A percentile compares a stretch with the other conserved stretches of the same genome.
Evolutionary conservation across 2,113 vertebrate genomes (phyloP).

Genomic region (Apistogramma diplotaenia): DNA sequence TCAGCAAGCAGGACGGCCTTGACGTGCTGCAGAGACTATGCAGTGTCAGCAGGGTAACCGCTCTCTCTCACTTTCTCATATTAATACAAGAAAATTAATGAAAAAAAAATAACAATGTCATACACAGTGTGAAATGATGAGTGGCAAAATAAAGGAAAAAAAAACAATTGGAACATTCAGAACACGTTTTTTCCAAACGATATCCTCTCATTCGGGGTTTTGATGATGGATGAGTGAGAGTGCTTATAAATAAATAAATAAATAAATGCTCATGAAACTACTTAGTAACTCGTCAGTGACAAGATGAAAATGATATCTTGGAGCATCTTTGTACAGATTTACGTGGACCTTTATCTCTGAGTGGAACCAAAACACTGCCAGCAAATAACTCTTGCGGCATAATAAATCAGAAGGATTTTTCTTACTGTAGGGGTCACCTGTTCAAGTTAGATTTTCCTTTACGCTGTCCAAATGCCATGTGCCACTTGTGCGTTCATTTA

Average conservation of each 20-base stretch:
- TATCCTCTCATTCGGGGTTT: not conserved
- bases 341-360: not conserved
- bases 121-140: not conserved
- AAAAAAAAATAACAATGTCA: not conserved
- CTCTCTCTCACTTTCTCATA: not conserved
- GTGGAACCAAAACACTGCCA: not conserved
- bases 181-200: not conserved
- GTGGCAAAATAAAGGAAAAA: not conserved
- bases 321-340: not conserved
- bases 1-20: constrained; percentile 74
- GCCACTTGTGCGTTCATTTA: not conserved
- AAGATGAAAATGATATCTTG: not conserved
- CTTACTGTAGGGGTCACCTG: not conserved
- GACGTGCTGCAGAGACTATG: constrained; percentile 83
- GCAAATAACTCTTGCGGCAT: not conserved
- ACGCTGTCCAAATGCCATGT: not conserved
- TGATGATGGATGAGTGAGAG: not conserved
- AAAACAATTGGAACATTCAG: too few relatives aligned
- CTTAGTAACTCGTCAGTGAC: not conserved
- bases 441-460: not conserved
- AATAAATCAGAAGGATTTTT: not conserved
- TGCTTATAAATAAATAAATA: too few relatives aligned
- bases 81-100: not conserved
- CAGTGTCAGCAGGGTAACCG: constrained; percentile 79
- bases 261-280: not conserved